Conservation (phyloP, 2,888 invertebrate genomes). For the Cremastinae sp. region DNA sequence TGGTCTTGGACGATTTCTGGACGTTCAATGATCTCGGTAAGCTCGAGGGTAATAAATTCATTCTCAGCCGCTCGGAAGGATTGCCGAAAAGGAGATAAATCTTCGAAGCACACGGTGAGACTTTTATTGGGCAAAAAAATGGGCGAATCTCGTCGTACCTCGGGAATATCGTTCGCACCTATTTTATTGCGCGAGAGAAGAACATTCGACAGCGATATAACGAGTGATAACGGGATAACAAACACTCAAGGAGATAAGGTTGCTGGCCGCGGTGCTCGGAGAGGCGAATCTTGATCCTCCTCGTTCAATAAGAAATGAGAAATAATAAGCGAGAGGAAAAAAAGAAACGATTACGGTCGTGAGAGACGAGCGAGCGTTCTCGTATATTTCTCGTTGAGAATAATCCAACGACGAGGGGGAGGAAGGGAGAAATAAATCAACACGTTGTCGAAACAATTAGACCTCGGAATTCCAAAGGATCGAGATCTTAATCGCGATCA, state of each 20-base stretch:
- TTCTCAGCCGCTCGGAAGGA: no score
- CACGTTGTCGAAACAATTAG: background rate
- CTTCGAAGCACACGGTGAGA: no score
- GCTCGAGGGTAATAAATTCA: background rate
- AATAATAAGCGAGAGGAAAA: slow-evolving; percentile 11
- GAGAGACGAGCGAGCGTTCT: background rate
- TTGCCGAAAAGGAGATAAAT: no score
- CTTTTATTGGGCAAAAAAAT: slow-evolving; percentile 10
- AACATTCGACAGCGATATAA: slow-evolving; percentile 61
- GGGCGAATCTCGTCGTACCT: slow-evolving; percentile 25
- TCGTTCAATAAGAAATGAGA: slow-evolving; percentile 40
- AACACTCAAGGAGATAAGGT: slow-evolving; percentile 61
- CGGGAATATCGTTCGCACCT: slow-evolving; percentile 26
- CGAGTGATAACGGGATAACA: slow-evolving; percentile 57
- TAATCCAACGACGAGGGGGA: background rate
- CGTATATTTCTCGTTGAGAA: background rate
- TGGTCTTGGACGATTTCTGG: no score
- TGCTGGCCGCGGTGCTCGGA: slow-evolving; percentile 33
- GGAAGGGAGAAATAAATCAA: background rate
- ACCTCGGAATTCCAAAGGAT: slow-evolving; percentile 5
- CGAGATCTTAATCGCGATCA: background rate
- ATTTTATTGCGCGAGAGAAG: slow-evolving; percentile 50
- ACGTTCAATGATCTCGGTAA: background rate
- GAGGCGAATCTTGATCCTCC: slow-evolving; percentile 60
- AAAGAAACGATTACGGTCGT: slow-evolving; percentile 7